A percentile compares a stretch with the other conserved stretches of the same genome.
Evolutionary conservation across 2,113 vertebrate species (phyloP).

Genomic region (Otis tarda): DNA sequence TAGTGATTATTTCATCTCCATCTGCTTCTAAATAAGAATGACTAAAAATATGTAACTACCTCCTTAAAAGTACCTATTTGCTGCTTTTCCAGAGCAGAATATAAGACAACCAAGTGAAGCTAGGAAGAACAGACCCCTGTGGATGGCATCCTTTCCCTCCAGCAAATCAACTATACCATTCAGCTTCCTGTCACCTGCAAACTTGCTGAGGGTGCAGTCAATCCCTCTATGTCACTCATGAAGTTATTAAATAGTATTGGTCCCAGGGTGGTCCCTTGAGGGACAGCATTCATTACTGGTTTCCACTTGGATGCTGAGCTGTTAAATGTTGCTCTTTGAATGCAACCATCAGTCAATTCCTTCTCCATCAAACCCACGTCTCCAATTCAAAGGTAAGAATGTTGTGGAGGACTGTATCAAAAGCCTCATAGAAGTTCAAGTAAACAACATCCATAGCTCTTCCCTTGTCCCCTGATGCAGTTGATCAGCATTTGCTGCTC

Average conservation of each 20-base stretch:
- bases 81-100: neutral
- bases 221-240: neutral
- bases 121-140: neutral
- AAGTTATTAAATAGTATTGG: neutral
- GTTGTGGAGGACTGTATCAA: too few species aligned
- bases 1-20: neutral
- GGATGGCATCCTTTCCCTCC: neutral
- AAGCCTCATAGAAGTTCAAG: too few species aligned
- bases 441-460: neutral
- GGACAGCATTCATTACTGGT: neutral
- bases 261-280: too few species aligned
- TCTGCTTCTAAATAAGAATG: neutral
- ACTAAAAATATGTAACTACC: neutral
- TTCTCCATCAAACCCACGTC: too few species aligned
- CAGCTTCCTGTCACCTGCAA: neutral
- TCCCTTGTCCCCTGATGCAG: neutral
- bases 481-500: neutral
- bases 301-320: neutral
- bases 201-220: neutral
- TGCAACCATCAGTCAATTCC: too few species aligned
- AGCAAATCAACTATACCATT: neutral
- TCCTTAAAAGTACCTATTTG: neutral
- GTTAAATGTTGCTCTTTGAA: too few species aligned
- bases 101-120: neutral
- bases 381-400: too few species aligned